Conservation (phyloP, 1,140 invertebrate genomes). For the Drosophila novamexicana region DNA sequence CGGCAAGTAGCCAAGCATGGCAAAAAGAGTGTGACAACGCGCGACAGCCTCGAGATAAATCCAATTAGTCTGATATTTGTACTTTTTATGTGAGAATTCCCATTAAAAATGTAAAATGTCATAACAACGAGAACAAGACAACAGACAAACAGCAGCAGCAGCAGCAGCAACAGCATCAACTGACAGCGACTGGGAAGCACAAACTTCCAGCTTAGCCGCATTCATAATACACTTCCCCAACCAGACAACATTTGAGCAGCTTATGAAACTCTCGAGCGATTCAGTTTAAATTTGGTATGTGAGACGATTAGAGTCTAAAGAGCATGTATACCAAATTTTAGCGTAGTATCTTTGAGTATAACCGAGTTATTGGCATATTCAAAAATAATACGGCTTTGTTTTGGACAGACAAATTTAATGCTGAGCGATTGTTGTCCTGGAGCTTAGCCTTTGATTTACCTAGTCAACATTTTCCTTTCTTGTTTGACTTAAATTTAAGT, state of each 20-base stretch:
- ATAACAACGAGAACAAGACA: slow-evolving; percentile 82
- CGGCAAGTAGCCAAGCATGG: slow-evolving; percentile 51
- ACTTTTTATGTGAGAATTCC: slow-evolving; percentile 84
- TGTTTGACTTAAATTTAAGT: no score
- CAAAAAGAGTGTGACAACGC: slow-evolving; percentile 81
- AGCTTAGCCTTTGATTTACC: no score
- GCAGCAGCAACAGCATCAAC: slow-evolving; percentile 11
- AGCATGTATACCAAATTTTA: not conserved
- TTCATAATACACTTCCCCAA: slow-evolving; percentile 23
- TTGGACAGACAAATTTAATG: no score
- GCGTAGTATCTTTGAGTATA: no score
- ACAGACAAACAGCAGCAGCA: slow-evolving; percentile 52
- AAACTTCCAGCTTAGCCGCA: slow-evolving; percentile 5
- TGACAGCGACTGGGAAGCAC: slow-evolving; percentile 4
- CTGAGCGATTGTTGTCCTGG: no score
- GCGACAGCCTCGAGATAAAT: slow-evolving; percentile 83
- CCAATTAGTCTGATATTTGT: slow-evolving; percentile 84
- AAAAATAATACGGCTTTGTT: no score
- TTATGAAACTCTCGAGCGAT: not conserved
- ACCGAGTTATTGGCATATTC: no score
- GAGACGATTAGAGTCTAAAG: not conserved
- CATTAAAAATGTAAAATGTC: slow-evolving; percentile 84
- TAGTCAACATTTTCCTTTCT: no score
- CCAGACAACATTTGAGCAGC: not conserved
- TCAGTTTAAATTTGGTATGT: not conserved